phyloP scores from a whole-genome alignment of 2,797 vertebrate genomes.

The Dermochelys coriacea region DNA sequence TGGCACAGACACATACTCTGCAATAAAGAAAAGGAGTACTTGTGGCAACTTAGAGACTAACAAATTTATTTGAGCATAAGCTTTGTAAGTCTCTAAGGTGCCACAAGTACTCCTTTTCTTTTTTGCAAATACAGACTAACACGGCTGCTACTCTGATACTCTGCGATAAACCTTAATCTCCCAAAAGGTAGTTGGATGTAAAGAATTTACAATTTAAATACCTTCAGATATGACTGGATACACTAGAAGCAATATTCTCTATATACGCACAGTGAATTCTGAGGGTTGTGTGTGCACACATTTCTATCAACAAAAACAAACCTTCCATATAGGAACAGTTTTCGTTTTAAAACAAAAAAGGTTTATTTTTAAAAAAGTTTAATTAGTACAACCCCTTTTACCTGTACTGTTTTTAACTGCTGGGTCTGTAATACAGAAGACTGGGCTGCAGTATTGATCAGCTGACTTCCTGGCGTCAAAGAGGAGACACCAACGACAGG shows the following conservation, averaged over 20 bases:
- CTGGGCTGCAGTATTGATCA: conserved; percentile 83
- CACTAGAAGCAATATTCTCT: conserved; percentile 49
- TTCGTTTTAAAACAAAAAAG: conserved; percentile 54
- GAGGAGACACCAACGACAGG: conserved; percentile 87
- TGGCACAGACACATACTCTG: not conserved
- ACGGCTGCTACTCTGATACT: too few relatives aligned
- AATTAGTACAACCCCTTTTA: conserved; percentile 77
- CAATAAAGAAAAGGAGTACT: too few relatives aligned
- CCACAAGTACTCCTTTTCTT: too few relatives aligned
- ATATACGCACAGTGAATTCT: not conserved
- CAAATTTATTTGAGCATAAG: too few relatives aligned
- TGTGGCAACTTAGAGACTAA: too few relatives aligned
- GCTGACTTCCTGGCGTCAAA: conserved; percentile 85
- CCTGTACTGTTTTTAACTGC: conserved; percentile 97
- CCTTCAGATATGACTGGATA: conserved; percentile 12
- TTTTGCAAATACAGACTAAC: too few relatives aligned
- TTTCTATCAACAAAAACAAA: not conserved
- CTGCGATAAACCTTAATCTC: not conserved
- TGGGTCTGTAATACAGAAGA: conserved; percentile 90
- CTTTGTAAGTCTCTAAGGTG: too few relatives aligned
- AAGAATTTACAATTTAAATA: not conserved
- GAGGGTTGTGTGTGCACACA: not conserved
- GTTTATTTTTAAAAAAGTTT: conserved; percentile 1
- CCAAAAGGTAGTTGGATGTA: conserved; percentile 29
- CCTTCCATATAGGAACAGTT: not conserved